Base-by-base conservation (phyloP, 2,113 vertebrate genomes). In the Elgaria multicarinata region DNA sequence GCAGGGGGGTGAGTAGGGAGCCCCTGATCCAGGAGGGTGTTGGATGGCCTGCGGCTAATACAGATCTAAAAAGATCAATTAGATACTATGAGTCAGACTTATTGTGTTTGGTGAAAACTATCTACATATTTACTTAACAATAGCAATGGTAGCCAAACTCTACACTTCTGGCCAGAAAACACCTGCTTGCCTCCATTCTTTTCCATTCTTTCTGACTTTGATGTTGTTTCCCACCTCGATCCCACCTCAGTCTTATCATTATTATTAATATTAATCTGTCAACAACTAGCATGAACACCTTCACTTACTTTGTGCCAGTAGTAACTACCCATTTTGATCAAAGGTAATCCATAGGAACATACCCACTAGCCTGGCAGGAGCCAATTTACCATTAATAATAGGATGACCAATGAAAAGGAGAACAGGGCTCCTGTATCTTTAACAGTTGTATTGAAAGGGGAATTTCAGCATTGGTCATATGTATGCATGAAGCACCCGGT, bases 271-370 rank as follows among this genome's bases (percentile, higher is more conserved):
- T 7, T 39, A 58, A 39, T 50, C 7, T 64, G 9, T 64, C 80
- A 64, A 58, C 24, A 62, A 64, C 20, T 20, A 83, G 10, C 2
- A 46, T 58, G 33, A 39, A 58, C 26, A 58, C 53, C 69, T 77
- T 46, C 14, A 33, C 2, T 18, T 28, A 26, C 55, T 64, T 78
- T 46, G 42, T 87, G 18, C 31, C 39, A 33, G 39, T n/a, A 22
- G 1, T 18, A 33, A 26, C 93, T 92, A 94, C 91, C 92, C 92
- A 91, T 92, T 76, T 0, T 42, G 16, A 87, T 89, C 81, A 58
- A 83, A 91, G 10, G 0, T 33, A 89, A 92, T 39, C 88, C 31
- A 55, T 91, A 80, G 84, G 86, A n/a, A 33, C 50, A 85, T 72
- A n/a, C 31, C n/a, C 44, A 24, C 31, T 44, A 83, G 22, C 39